These are phyloP conservation scores for Ichneumoninae sp. DNA, from an alignment of 2,888 invertebrate species.

Conservation along the genomic window DNA sequence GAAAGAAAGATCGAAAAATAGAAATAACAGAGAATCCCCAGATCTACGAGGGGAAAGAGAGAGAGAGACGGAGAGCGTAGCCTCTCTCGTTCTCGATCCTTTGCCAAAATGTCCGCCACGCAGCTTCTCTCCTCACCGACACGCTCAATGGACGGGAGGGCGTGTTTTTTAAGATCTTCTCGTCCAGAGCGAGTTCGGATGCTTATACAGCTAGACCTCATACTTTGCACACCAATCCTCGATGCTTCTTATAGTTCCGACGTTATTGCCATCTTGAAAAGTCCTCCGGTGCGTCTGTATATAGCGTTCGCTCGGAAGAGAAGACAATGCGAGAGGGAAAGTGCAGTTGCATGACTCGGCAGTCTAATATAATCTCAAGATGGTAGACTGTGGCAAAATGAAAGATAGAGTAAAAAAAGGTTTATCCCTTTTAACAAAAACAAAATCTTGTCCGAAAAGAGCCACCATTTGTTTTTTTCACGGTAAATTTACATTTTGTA, in stretches of 20 bases:
- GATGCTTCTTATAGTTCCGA: neutral
- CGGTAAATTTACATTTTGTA: neutral
- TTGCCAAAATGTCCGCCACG: conserved; percentile 69
- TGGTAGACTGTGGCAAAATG: neutral
- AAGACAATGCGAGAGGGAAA: conserved; percentile 8
- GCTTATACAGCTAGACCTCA: neutral
- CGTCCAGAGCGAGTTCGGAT: neutral
- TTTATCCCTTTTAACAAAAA: too few relatives aligned
- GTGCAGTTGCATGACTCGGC: conserved; percentile 39
- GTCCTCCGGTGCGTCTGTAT: neutral
- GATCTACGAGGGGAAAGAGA: conserved; percentile 37
- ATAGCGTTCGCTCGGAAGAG: neutral
- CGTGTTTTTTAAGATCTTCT: conserved; percentile 60
- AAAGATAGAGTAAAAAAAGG: neutral
- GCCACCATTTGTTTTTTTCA: neutral
- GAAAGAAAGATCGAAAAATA: conserved; percentile 43
- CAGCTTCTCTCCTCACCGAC: conserved; percentile 52
- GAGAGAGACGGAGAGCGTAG: conserved; percentile 33
- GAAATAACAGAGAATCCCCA: conserved; percentile 46
- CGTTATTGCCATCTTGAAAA: neutral
- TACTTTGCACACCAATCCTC: neutral
- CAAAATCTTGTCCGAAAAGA: too few relatives aligned
- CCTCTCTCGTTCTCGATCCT: conserved; percentile 46
- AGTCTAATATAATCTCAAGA: conserved; percentile 29
- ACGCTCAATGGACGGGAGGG: conserved; percentile 64